Percentiles rank a stretch among this genome's conserved stretches.
phyloP scores from a whole-genome alignment of 2,113 vertebrate genomes.

The Mustela lutreola region DNA sequence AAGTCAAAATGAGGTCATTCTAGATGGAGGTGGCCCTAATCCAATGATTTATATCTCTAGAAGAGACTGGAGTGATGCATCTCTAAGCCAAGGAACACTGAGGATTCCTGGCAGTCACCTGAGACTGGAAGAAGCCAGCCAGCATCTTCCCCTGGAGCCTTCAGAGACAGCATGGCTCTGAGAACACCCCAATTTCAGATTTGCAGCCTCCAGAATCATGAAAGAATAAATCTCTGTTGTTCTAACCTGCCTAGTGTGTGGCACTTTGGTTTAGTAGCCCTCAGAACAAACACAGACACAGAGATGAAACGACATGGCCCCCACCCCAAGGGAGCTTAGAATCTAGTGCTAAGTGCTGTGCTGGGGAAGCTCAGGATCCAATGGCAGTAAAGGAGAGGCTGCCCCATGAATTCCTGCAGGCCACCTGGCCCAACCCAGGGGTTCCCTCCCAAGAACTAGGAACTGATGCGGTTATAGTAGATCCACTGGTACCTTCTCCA shows the following conservation, averaged over 20 bases:
- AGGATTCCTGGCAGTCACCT: background rate
- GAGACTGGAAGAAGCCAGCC: background rate
- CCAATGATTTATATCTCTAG: background rate
- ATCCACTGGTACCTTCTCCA: slow-evolving; percentile 90
- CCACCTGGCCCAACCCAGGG: background rate
- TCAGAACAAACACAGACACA: background rate
- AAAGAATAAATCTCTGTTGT: background rate
- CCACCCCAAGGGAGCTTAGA: background rate
- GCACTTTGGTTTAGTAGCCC: background rate
- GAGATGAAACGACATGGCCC: background rate
- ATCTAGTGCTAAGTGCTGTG: accelerated
- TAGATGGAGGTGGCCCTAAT: background rate
- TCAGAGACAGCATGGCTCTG: background rate
- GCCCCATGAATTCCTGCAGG: background rate
- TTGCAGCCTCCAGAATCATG: background rate
- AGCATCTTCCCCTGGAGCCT: background rate
- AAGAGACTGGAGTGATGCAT: background rate
- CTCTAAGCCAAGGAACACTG: background rate
- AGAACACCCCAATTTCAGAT: background rate
- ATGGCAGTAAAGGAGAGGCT: no score
- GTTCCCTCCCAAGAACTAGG: background rate
- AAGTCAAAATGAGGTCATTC: background rate
- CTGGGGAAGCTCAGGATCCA: background rate
- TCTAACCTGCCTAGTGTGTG: background rate
- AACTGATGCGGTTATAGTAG: background rate